Evolutionary conservation across 2,888 invertebrate species (phyloP), one percentile per base, ranked within the genome.

Genomic region (Arctia plantaginis): DNA sequence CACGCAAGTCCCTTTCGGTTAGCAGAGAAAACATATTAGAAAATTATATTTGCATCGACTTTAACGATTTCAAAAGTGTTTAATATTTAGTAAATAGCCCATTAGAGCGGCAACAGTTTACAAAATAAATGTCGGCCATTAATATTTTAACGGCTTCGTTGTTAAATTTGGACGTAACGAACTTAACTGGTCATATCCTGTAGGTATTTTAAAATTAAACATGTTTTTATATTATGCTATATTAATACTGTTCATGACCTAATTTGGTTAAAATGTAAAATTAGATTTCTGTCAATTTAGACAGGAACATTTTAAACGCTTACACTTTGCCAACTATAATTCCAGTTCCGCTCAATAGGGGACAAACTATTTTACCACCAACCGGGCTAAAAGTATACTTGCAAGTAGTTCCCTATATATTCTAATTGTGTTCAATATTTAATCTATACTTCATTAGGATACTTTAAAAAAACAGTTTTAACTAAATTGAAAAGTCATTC

Each of bases 21-120:
- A 62, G 67, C 64, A 59, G 41, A 51, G 47, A 71, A 78, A 77
- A 75, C 66, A 72, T 77, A 71, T 78, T 77, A 84, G 77, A 82
- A 84, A 85, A 80, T 80, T 55, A 79, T 80, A 81, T 87, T 83
- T 81, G 82, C 84, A 84, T 84, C 81, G 76, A 83, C 74, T 84
- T 90, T 89, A 87, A 89, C 85, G 87, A 86, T 81, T 87, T 84
- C 84, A 78, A 87, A 89, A 89, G 85, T 86, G 86, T 86, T 87
- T 83, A 85, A 88, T 93, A 93, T 93, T 93, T 93, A 90, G 91
- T 92, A 93, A 93, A 93, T 92, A 93, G 74, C 83, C 85, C 82
- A 85, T 86, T 85, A 83, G 84, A 82, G 78, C 77, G 80, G 80
- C 79, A 79, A 78, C 74, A 82, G 88, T 92, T 92, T 92, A 89